Percentiles rank a stretch among this genome's conserved stretches.
phyloP scores from a whole-genome alignment of 2,888 invertebrate species.

The Lasioglossum figueresi region DNA sequence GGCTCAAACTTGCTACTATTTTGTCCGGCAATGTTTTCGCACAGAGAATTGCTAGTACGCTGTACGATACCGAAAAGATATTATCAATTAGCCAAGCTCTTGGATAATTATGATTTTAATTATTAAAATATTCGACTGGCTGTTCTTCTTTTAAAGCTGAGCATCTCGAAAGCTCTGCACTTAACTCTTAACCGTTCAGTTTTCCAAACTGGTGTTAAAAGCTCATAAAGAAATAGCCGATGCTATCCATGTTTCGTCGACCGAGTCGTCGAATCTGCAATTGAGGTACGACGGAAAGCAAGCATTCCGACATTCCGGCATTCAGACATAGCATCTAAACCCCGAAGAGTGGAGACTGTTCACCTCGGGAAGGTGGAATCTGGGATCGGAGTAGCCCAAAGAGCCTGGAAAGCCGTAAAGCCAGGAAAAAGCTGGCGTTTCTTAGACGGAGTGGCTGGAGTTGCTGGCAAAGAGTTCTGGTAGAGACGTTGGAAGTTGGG shows the following conservation, averaged over 20 bases:
- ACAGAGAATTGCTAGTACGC: neutral
- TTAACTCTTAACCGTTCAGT: too few species aligned
- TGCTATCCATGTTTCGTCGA: neutral
- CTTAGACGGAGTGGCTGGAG: neutral
- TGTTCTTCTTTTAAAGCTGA: neutral
- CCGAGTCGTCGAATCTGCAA: neutral
- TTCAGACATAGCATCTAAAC: neutral
- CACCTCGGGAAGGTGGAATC: neutral
- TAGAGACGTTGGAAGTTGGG: constrained; percentile 26
- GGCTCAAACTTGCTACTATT: neutral
- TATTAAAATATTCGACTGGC: neutral
- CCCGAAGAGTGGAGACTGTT: neutral
- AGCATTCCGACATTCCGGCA: too few species aligned
- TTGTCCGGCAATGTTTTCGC: neutral
- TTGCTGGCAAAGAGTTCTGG: constrained; percentile 4
- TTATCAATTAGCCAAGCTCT: too few species aligned
- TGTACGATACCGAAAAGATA: too few species aligned
- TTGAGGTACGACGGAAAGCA: neutral
- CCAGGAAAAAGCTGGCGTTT: neutral
- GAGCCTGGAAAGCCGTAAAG: neutral
- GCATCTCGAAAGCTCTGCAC: neutral
- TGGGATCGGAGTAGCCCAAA: neutral
- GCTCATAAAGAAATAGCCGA: neutral
- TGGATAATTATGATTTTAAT: neutral
- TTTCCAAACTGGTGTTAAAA: too few species aligned